Percentiles rank a stretch among this genome's conserved stretches.
Conservation (phyloP, 1,140 invertebrate genomes). For the Monomorium pharaonis region DNA sequence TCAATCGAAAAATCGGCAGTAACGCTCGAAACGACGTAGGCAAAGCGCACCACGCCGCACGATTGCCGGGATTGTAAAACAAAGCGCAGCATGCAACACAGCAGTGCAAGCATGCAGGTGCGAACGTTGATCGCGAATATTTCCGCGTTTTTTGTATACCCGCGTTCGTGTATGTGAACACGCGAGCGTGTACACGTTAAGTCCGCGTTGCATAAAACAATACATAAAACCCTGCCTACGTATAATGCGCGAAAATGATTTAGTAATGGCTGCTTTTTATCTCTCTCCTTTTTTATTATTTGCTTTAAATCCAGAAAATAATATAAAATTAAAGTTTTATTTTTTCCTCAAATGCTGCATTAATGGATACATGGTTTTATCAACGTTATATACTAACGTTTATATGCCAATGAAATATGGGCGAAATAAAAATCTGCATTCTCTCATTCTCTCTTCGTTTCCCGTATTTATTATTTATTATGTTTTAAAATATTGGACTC, state of each 20-base stretch:
- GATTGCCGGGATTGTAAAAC: conserved; percentile 72
- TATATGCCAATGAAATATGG: background rate
- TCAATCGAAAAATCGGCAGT: conserved; percentile 58
- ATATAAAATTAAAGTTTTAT: conserved; percentile 2
- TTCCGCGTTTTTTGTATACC: conserved; percentile 18
- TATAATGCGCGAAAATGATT: conserved; percentile 21
- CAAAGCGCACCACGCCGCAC: conserved; percentile 43
- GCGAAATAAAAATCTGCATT: background rate
- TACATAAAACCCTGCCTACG: background rate
- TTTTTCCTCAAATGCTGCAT: background rate
- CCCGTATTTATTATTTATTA: background rate
- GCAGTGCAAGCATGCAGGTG: conserved; percentile 37
- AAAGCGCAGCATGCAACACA: conserved; percentile 52
- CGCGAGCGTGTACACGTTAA: background rate
- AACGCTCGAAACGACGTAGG: conserved; percentile 53
- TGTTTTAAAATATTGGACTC: background rate
- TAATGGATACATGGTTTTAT: background rate
- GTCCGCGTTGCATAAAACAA: background rate
- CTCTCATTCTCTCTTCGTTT: background rate
- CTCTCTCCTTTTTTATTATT: background rate
- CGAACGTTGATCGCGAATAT: conserved; percentile 27
- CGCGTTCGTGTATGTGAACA: background rate
- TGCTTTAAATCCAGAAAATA: background rate
- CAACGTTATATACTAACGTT: no score
- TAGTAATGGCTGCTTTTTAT: background rate